Conservation (phyloP, 2,113 vertebrate species). For the Erythrocercus mccallii region DNA sequence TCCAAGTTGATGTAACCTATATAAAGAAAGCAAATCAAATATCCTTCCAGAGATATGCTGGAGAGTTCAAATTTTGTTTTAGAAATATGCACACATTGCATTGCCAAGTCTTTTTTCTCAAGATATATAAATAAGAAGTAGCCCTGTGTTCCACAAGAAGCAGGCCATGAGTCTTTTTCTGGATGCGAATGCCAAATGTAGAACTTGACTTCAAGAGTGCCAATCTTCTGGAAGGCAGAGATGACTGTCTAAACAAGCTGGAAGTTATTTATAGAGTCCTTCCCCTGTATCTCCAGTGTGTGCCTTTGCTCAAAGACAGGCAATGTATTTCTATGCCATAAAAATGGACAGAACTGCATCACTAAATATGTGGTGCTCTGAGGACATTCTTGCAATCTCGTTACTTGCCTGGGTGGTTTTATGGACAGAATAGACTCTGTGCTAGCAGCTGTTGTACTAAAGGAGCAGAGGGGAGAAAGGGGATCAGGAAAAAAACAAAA, state of each 20-base stretch:
- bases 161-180: neutral
- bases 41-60: neutral
- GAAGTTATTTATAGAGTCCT: neutral
- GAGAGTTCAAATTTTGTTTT: neutral
- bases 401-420: neutral
- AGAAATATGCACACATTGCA: neutral
- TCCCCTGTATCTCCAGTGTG: neutral
- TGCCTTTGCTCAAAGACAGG: neutral
- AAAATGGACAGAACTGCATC: neutral
- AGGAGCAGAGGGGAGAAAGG: neutral
- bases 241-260: neutral
- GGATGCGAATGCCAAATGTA: neutral
- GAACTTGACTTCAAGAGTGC: neutral
- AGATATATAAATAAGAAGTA: neutral
- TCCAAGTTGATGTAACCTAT: neutral
- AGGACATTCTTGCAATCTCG: neutral
- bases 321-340: neutral
- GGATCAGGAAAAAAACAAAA: neutral
- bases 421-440: neutral
- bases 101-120: neutral
- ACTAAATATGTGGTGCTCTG: fast-evolving
- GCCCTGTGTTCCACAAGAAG: neutral
- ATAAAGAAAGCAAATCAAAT: neutral
- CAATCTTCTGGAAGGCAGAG: neutral
- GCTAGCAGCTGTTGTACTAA: neutral